Conservation (phyloP, 2,113 vertebrate genomes). For the Engraulis encrasicolus region DNA sequence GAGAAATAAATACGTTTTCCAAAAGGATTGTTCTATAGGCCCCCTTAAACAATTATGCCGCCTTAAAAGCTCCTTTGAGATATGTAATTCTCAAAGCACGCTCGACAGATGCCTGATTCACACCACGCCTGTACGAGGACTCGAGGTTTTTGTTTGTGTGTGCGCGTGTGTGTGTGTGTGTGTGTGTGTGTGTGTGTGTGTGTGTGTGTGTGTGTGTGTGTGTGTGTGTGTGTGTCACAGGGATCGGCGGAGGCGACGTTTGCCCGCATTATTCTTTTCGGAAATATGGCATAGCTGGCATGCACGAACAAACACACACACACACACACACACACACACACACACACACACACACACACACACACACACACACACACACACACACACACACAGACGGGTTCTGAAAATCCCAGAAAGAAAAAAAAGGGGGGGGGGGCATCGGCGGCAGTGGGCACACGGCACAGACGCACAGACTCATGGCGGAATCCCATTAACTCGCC, state of each 20-base stretch:
- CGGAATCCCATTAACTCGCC: slow-evolving; percentile 60
- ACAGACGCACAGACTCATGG: slow-evolving; percentile 55
- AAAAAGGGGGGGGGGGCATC: slow-evolving; percentile 29
- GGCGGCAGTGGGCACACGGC: no score
- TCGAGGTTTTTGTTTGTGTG: background rate
- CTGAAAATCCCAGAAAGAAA: slow-evolving; percentile 41
- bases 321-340: no score
- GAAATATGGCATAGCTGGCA: slow-evolving; percentile 6
- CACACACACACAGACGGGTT: no score
- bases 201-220: no score
- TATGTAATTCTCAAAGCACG: slow-evolving; percentile 5
- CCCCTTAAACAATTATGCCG: slow-evolving; percentile 1
- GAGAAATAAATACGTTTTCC: background rate
- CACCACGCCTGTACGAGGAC: background rate
- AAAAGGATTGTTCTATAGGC: background rate
- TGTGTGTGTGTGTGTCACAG: no score
- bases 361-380: no score
- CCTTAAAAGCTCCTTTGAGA: slow-evolving; percentile 8
- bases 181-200: no score
- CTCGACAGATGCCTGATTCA: slow-evolving; percentile 18
- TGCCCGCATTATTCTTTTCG: background rate
- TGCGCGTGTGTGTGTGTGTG: no score
- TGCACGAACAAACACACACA: slow-evolving; percentile 39
- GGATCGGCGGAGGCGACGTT: background rate
- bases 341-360: no score